Conservation (phyloP, 2,888 invertebrate species). For the Temnothorax ravouxi region DNA sequence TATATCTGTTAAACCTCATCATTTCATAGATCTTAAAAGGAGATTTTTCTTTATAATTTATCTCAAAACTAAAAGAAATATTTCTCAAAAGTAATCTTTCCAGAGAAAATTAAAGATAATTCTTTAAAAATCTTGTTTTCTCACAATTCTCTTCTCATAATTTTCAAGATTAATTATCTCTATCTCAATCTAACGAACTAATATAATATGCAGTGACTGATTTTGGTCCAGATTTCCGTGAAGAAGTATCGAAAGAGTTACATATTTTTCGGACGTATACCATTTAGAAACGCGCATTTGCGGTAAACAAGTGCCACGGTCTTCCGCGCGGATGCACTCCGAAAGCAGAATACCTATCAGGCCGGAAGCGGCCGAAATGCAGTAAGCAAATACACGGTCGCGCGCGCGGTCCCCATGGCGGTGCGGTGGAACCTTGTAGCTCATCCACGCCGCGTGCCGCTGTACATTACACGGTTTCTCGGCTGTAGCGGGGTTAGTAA, state of each 20-base stretch:
- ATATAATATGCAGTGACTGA: background rate
- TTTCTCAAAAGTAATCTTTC: background rate
- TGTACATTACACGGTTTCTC: constrained; percentile 71
- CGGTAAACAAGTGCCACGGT: constrained; percentile 57
- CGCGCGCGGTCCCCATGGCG: constrained; percentile 27
- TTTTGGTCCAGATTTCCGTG: background rate
- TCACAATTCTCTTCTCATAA: background rate
- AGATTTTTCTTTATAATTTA: background rate
- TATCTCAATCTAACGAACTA: background rate
- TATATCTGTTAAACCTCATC: background rate
- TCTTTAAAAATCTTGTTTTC: background rate
- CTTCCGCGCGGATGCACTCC: constrained; percentile 53
- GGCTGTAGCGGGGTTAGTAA: constrained; percentile 77
- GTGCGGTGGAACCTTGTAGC: constrained; percentile 51
- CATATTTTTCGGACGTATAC: constrained; percentile 33
- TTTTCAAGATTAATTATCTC: background rate
- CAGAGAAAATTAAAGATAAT: background rate
- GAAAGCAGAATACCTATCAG: constrained; percentile 47
- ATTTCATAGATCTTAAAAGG: background rate
- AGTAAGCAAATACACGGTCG: constrained; percentile 68
- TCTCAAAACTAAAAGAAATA: background rate
- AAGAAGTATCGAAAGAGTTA: background rate
- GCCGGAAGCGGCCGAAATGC: constrained; percentile 61
- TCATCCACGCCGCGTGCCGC: constrained; percentile 66
- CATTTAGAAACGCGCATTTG: constrained; percentile 50